Evolutionary conservation across 2,797 vertebrate genomes (phyloP).

Genomic region (Hemitrygon akajei): DNA sequence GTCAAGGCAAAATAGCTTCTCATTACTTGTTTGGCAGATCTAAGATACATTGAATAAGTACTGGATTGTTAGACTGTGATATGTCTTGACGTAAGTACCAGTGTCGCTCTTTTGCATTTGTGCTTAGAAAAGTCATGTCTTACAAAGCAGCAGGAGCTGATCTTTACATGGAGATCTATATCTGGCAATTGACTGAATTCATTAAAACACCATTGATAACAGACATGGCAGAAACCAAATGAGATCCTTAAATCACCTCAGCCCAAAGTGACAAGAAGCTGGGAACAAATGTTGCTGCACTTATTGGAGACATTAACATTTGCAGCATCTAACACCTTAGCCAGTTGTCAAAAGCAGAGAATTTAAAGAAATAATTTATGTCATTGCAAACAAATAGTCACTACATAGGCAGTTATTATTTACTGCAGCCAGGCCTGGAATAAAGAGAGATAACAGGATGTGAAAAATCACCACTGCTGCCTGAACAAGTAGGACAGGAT

Average conservation of each 20-base stretch:
- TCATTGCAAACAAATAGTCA: background rate
- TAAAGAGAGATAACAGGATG: background rate
- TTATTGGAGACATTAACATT: background rate
- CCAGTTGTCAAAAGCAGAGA: background rate
- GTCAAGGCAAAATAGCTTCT: background rate
- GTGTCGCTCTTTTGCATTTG: background rate
- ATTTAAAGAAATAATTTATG: background rate
- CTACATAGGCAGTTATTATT: background rate
- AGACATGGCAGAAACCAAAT: background rate
- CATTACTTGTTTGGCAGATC: background rate
- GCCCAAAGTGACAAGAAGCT: background rate
- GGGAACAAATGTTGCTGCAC: background rate
- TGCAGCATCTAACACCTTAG: background rate
- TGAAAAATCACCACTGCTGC: background rate
- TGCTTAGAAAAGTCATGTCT: background rate
- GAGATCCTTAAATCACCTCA: background rate
- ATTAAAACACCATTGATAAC: slow-evolving; percentile 9
- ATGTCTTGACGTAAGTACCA: background rate
- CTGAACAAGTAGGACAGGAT: background rate
- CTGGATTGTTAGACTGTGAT: background rate
- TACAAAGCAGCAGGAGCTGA: slow-evolving; percentile 23
- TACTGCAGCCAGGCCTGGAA: background rate
- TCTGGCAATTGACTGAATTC: slow-evolving; percentile 18
- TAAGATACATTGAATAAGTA: background rate
- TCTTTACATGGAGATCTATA: background rate